Evolutionary conservation across 2,888 invertebrate species (phyloP).

Genomic region (Beris chalybata): DNA sequence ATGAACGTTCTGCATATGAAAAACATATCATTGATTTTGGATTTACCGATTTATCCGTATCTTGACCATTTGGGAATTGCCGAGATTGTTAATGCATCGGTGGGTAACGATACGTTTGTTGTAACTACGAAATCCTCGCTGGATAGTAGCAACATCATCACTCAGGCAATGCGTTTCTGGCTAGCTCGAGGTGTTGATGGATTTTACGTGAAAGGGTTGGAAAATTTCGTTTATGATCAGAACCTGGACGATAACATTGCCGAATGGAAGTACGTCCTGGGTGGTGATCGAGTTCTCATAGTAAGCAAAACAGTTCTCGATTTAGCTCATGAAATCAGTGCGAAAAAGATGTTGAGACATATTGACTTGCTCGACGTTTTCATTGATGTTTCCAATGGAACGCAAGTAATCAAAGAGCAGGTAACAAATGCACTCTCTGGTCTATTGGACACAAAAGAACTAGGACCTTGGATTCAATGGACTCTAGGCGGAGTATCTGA

Average conservation of each 20-base stretch:
- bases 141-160: conserved; percentile 56
- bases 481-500: conserved; percentile 65
- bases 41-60: conserved; percentile 69
- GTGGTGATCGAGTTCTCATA: conserved; percentile 66
- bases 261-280: conserved; percentile 70
- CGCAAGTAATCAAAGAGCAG: conserved; percentile 61
- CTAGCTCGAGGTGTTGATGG: conserved; percentile 80
- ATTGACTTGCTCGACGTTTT: conserved; percentile 74
- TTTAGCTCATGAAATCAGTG: conserved; percentile 56
- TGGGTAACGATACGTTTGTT: conserved; percentile 16
- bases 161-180: conserved; percentile 69
- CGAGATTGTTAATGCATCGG: conserved; percentile 54
- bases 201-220: conserved; percentile 82
- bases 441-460: conserved; percentile 61
- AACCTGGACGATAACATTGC: conserved; percentile 63
- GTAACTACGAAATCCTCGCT: conserved; percentile 30
- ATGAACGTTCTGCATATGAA: conserved; percentile 65
- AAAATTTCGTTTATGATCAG: conserved; percentile 64
- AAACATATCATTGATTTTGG: conserved; percentile 77
- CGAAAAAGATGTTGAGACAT: conserved; percentile 64
- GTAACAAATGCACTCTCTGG: conserved; percentile 63
- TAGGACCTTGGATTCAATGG: conserved; percentile 80
- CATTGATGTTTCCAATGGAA: conserved; percentile 63
- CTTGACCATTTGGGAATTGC: conserved; percentile 55
- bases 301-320: conserved; percentile 64